A percentile compares a stretch with the other conserved stretches of the same genome.
phyloP scores from a whole-genome alignment of 2,888 invertebrate genomes.

The Galerucella calmariensis region DNA sequence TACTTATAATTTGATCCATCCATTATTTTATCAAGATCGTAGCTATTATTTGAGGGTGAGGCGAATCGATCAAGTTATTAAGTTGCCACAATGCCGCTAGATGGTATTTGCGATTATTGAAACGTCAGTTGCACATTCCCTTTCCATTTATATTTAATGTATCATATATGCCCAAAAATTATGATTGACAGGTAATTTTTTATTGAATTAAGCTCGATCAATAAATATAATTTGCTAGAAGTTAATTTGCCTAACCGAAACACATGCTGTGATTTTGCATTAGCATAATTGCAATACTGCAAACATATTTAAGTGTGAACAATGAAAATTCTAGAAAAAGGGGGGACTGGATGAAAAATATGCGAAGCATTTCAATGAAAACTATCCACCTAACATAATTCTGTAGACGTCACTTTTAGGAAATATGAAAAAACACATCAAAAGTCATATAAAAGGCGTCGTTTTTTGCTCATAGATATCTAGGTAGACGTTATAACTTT shows the following conservation, averaged over 20 bases:
- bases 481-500: too few species aligned
- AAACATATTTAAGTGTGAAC: too few species aligned
- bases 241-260: constrained; percentile 49
- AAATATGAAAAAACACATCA: too few species aligned
- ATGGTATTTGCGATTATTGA: constrained; percentile 14
- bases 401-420: too few species aligned
- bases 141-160: constrained; percentile 35
- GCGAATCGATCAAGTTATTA: constrained; percentile 31
- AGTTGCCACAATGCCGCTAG: constrained; percentile 31
- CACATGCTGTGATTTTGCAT: constrained; percentile 54
- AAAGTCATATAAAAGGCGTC: too few species aligned
- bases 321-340: too few species aligned
- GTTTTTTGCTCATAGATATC: too few species aligned
- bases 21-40: constrained; percentile 30
- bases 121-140: constrained; percentile 37
- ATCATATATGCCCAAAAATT: constrained; percentile 35
- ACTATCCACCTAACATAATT: too few species aligned
- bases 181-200: constrained; percentile 48
- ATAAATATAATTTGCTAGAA: constrained; percentile 51
- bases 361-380: too few species aligned
- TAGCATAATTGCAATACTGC: constrained; percentile 49
- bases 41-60: constrained; percentile 23
- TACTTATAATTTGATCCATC: constrained; percentile 29
- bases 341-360: too few species aligned
- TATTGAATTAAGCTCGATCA: constrained; percentile 44